Conservation (phyloP, 1,140 invertebrate species). For the Sinella curviseta region DNA sequence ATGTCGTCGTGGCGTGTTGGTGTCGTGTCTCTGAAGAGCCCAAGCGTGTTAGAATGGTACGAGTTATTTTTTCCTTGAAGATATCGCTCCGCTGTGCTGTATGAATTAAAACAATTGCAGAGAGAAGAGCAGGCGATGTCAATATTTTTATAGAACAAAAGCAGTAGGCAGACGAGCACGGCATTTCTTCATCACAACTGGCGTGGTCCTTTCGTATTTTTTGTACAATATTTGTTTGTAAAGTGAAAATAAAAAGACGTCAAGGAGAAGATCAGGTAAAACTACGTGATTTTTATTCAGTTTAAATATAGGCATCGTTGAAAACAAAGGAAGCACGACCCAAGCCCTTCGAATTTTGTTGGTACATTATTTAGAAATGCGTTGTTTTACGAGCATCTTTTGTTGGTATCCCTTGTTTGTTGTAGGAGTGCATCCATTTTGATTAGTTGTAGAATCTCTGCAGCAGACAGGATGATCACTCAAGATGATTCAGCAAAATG, state of each 20-base stretch:
- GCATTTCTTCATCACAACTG: background rate
- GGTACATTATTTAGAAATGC: no score
- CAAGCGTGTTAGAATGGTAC: background rate
- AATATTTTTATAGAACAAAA: constrained; percentile 1
- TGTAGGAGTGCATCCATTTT: background rate
- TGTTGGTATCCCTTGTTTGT: background rate
- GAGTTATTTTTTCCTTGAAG: background rate
- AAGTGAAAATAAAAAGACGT: background rate
- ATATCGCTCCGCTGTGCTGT: no score
- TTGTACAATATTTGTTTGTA: background rate
- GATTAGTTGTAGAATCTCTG: background rate
- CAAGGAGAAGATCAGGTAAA: background rate
- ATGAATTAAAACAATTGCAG: background rate
- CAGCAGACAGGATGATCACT: background rate
- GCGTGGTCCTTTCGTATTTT: background rate
- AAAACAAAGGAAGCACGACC: background rate
- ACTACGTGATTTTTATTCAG: background rate
- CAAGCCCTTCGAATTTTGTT: no score
- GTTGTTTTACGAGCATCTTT: no score
- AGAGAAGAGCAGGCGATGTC: background rate
- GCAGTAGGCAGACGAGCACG: background rate
- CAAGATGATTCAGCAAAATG: background rate
- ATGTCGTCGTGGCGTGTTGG: background rate
- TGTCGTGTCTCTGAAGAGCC: background rate
- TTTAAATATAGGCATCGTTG: no score